Evolutionary conservation across 2,888 invertebrate genomes (phyloP), one percentile per base, ranked within the genome.

Genomic region (Drosophila austrosaltans): DNA sequence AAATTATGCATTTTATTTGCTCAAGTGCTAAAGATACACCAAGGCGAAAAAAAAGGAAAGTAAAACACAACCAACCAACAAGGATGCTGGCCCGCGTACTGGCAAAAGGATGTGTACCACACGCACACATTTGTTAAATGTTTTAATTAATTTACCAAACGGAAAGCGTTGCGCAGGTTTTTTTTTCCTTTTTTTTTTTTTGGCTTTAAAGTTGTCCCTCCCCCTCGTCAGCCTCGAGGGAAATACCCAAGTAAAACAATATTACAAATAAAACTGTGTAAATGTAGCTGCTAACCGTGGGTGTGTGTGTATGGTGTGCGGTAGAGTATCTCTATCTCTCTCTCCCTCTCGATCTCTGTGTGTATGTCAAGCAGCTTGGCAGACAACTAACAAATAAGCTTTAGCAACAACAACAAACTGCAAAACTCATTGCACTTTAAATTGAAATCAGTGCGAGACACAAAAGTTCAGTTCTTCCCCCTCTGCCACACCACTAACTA

Each of bases 1-100:
- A 85, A 85, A 85, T 85, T 83, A 77, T 69, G 74, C 66, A 79
- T 81, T 79, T 85, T 82, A 81, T 85, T 80, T 82, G 79, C 70
- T 60, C 53, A 68, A 69, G 76, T 77, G 65, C 65, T 58, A 61
- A 58, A 59, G 63, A 63, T 65, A 67, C 63, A 70, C 66, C 67
- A 36, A 10, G 10, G 10, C 7, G 36, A 36, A 36, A 5, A 32
- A 36, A 36, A 36, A 36, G 36, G 36, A 36, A 36, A 36, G 36
- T 36, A 36, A 36, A 36, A 36, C 8, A 36, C 8, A 36, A 8
- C 60, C 67, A 62, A 65, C 58, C 58, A 20, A 30, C 60, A 60
- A 53, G 60, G 32, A 68, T 53, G 40, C 16, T 16, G 16, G 16
- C 36, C 36, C 36, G 36, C 36, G 36, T 10, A 36, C 7, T 48